Conservation (phyloP, 2,113 vertebrate species). For the Poicephalus meyeri region DNA sequence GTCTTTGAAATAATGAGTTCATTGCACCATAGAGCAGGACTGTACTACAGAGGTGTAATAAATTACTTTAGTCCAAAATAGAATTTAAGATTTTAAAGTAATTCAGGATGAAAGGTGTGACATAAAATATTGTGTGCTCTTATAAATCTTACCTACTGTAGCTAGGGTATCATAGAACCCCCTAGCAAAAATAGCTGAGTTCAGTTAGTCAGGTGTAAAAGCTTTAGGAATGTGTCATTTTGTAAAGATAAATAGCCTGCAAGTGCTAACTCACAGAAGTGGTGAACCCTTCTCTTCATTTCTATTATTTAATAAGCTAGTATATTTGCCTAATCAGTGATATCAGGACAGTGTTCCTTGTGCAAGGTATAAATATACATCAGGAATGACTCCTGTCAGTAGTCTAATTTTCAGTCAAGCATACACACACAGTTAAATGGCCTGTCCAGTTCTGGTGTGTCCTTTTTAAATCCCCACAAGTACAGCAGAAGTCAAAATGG, state of each 20-base stretch:
- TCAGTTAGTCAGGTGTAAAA: background rate
- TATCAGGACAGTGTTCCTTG: background rate
- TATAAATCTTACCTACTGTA: background rate
- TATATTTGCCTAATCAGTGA: background rate
- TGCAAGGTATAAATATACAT: background rate
- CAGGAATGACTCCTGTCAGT: background rate
- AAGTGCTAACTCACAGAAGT: background rate
- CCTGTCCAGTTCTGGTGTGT: background rate
- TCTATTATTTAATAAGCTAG: background rate
- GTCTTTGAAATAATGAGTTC: background rate
- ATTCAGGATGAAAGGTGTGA: background rate
- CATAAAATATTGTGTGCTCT: background rate
- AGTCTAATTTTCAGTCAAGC: too few species aligned
- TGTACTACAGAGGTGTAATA: background rate
- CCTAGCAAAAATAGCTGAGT: background rate
- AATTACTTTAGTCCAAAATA: background rate
- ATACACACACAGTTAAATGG: rapidly evolving
- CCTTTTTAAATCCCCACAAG: background rate
- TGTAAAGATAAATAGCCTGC: background rate
- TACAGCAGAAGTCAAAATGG: background rate
- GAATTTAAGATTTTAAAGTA: background rate
- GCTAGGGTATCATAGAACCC: background rate
- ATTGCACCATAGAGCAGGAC: background rate
- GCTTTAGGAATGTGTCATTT: background rate
- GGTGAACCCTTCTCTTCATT: background rate